Evolutionary conservation across 2,888 invertebrate genomes (phyloP), one percentile per base, ranked within the genome.

Genomic region (Aspidiotus destructor): DNA sequence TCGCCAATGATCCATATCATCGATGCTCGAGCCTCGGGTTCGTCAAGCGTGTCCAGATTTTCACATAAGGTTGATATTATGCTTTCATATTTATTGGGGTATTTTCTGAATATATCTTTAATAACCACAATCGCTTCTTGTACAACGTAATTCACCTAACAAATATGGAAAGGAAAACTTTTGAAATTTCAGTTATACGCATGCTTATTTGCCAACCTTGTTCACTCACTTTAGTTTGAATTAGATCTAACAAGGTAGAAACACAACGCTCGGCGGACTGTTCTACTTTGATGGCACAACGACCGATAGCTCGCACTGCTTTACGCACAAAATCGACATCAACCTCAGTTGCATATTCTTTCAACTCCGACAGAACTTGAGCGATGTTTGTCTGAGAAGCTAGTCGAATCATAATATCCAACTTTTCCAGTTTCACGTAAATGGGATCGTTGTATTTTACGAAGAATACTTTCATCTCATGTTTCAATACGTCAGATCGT

Each of bases 391-490:
- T 88, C 78, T 98, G 96, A 58, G 94, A 95, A 15, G 99, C 98
- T 73, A 99, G 81, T 15, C 99, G 86, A 75, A 99, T 99, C 98
- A 99, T 99, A 70, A 99, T 99, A 77, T 99, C 99, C 74, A 99
- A 77, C 77, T 99, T 99, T 78, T 99, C 99, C 71, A 99, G 82
- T 78, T 99, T 99, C 57, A 99, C 99, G 78, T 99, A 99, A 77
- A 99, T 99, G 0, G 99, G 99, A 80, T 99, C 99, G 78, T 99
- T 99, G 81, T 99, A 99, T 77, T 99, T 99, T 52, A 99, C 99
- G 78, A 99, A 99, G 81, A 99, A 99, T 67, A 87, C 87, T 83
- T 99, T 99, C 98, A 99, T 98, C 80, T 99, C 99, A 75, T 98
- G 96, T 77, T 99, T 99, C 60, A 99, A 80, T 73, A 99, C 98